Evolutionary conservation across 2,113 vertebrate genomes (phyloP).

Genomic region (Chaetorhynchus papuensis): DNA sequence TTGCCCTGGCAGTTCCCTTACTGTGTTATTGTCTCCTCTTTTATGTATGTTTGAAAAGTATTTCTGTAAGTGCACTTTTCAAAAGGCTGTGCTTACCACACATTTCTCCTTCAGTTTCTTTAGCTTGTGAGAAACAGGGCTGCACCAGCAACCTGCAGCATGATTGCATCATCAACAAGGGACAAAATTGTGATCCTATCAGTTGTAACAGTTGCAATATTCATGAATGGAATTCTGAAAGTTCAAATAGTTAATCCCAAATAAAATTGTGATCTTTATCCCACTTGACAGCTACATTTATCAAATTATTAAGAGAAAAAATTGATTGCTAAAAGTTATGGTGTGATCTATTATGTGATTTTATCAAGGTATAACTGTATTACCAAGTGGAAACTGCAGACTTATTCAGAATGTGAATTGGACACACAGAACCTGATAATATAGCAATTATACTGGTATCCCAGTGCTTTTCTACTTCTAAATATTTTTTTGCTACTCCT

Average conservation of each 20-base stretch:
- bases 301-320: constrained; percentile 75
- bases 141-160: not conserved
- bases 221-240: constrained; percentile 65
- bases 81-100: not conserved
- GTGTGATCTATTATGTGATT: constrained; percentile 67
- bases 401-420: constrained; percentile 66
- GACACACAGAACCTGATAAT: constrained; percentile 38
- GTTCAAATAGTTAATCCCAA: constrained; percentile 66
- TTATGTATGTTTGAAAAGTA: not conserved
- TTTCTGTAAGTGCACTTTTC: not conserved
- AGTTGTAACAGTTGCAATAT: constrained; percentile 37
- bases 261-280: constrained; percentile 74
- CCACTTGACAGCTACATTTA: constrained; percentile 70
- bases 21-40: not conserved
- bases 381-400: constrained; percentile 55
- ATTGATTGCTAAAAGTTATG: constrained; percentile 70
- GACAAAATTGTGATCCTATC: constrained; percentile 47
- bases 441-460: not conserved
- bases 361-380: constrained; percentile 62
- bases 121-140: not conserved
- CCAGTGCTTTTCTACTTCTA: not conserved
- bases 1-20: not conserved
- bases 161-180: constrained; percentile 44
- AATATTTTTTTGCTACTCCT: not conserved
- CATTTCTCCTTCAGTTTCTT: not conserved